Base-by-base conservation (phyloP, 2,888 invertebrate genomes). In the Lycocerus yunnanus region DNA sequence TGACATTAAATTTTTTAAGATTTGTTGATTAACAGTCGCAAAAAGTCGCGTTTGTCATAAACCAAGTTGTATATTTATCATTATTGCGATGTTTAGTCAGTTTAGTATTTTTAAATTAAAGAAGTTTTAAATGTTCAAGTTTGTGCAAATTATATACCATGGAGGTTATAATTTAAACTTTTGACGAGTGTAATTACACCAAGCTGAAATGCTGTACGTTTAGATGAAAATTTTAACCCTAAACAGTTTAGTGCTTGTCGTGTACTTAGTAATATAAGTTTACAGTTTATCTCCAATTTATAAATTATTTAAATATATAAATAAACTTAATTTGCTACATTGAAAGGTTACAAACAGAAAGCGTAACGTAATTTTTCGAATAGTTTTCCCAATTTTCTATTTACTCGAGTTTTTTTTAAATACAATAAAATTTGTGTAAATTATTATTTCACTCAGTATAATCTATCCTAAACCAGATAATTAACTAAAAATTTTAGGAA, bases 161-260 rank as follows among this genome's bases (percentile, higher is more conserved):
- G 61, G n/a, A 18, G 18, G 61, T 63, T 63, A 63, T 20, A 63
- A 63, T 63, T 63, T 63, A 63, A 63, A 63, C 61, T 63, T 63
- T 63, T 63, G 61, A 63, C 61, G 18, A 18, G 16, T 18, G 13
- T 18, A 61, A 61, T 61, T 61, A 61, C 61, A 61, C 15, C 16
- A 18, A n/a, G 16, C 60, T 15, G 60, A 61, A 61, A 43, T n/a
- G 43, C n/a, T 43, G 6, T 43, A 43, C 43, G 43, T 43, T 43
- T n/a, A n/a, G 43, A 43, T n/a, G 43, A 43, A 43, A 43, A 43
- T 43, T 43, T 43, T 43, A 21, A 43, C 43, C 43, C 43, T 43
- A n/a, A 43, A 43, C 43, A 43, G 43, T 43, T 43, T 43, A 43
- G n/a, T 43, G 43, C 43, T 43, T n/a, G 43, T 43, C 13, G n/a